Evolutionary conservation across 2,797 vertebrate genomes (phyloP).

Genomic region (Xerus rutilus): DNA sequence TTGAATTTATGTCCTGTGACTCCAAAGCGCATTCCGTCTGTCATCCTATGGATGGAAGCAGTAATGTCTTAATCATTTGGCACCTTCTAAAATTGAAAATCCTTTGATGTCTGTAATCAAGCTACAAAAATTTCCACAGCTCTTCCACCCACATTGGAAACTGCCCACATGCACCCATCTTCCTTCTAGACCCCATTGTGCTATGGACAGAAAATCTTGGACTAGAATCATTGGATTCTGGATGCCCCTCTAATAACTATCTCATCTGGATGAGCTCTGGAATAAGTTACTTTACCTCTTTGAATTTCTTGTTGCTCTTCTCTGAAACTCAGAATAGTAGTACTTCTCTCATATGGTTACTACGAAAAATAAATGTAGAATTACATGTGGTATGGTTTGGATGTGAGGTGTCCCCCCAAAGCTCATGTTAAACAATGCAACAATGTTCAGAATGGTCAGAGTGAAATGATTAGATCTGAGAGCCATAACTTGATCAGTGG

Average conservation of each 20-base stretch:
- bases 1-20: conserved; percentile 20
- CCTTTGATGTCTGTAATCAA: neutral
- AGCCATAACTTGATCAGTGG: too few species aligned
- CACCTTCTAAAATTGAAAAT: conserved; percentile 41
- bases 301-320: neutral
- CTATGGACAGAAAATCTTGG: neutral
- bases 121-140: neutral
- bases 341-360: neutral
- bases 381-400: too few species aligned
- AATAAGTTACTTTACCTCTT: neutral
- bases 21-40: neutral
- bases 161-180: accelerated
- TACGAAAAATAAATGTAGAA: neutral
- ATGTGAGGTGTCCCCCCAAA: too few species aligned
- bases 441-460: too few species aligned
- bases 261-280: neutral
- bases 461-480: too few species aligned
- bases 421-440: too few species aligned
- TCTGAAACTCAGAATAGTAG: neutral
- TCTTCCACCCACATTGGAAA: neutral
- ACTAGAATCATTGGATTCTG: neutral
- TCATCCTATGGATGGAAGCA: neutral
- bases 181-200: neutral
- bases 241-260: neutral
- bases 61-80: neutral